Evolutionary conservation across 2,888 invertebrate species (phyloP).

Genomic region (Erannis defoliaria): DNA sequence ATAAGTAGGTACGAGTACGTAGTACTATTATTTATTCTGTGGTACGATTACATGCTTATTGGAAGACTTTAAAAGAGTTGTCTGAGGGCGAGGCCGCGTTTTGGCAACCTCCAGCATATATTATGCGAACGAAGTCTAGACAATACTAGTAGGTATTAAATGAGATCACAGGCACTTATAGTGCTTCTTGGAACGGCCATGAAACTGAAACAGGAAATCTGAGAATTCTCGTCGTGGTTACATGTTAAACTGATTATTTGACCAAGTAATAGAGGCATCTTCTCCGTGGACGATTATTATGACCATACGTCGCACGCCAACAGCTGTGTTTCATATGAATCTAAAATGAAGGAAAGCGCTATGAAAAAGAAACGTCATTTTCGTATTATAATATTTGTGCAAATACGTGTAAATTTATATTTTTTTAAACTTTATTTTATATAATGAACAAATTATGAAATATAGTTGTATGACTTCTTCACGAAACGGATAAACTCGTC

Average conservation of each 20-base stretch:
- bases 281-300: background rate
- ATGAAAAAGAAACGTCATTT: too few species aligned
- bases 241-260: slow-evolving; percentile 22
- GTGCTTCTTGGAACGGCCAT: slow-evolving; percentile 47
- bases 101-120: slow-evolving; percentile 19
- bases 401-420: too few species aligned
- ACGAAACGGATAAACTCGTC: too few species aligned
- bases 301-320: background rate
- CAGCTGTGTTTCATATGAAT: background rate
- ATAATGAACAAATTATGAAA: too few species aligned
- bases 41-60: too few species aligned
- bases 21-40: too few species aligned
- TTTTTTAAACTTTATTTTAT: too few species aligned
- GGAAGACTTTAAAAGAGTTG: too few species aligned
- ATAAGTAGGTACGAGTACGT: too few species aligned
- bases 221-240: slow-evolving; percentile 37
- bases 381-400: too few species aligned
- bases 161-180: slow-evolving; percentile 51
- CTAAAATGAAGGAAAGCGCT: too few species aligned
- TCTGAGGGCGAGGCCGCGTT: background rate
- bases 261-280: background rate
- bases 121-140: slow-evolving; percentile 43
- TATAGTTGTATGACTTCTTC: too few species aligned
- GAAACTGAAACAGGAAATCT: slow-evolving; percentile 50
- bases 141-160: slow-evolving; percentile 42